A percentile compares a stretch with the other conserved stretches of the same genome.
These are phyloP conservation scores for Metallyticus violacea DNA, from an alignment of 2,888 invertebrate species.

Conservation along the genomic window DNA sequence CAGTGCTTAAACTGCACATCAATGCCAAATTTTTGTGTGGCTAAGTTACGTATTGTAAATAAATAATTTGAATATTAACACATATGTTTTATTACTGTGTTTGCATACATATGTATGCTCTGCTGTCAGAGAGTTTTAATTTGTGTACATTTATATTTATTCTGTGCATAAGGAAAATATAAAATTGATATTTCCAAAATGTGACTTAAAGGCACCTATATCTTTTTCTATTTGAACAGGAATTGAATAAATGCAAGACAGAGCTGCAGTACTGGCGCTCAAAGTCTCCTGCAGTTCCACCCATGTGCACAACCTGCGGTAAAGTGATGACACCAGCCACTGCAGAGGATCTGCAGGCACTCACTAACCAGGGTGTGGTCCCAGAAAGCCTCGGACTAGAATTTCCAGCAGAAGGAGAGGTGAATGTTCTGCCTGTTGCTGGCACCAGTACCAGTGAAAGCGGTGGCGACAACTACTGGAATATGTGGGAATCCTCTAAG, in stretches of 20 bases:
- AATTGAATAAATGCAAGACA: conserved; percentile 88
- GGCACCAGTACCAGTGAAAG: conserved; percentile 5
- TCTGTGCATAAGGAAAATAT: no score
- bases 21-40: no score
- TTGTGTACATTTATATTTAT: no score
- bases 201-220: background rate
- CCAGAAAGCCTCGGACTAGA: conserved; percentile 44
- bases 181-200: background rate
- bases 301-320: conserved; percentile 74
- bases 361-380: conserved; percentile 59
- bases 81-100: no score
- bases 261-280: conserved; percentile 90
- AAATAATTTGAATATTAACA: no score
- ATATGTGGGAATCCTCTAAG: conserved; percentile 1
- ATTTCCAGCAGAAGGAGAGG: background rate
- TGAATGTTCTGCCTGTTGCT: conserved; percentile 12
- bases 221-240: conserved; percentile 51
- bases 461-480: background rate
- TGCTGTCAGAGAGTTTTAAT: no score
- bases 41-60: no score
- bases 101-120: no score
- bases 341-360: conserved; percentile 58
- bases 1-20: no score
- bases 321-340: conserved; percentile 55
- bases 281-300: conserved; percentile 73